Evolutionary conservation across 2,888 invertebrate species (phyloP), one percentile per base, ranked within the genome.

Genomic region (Carcina quercana): DNA sequence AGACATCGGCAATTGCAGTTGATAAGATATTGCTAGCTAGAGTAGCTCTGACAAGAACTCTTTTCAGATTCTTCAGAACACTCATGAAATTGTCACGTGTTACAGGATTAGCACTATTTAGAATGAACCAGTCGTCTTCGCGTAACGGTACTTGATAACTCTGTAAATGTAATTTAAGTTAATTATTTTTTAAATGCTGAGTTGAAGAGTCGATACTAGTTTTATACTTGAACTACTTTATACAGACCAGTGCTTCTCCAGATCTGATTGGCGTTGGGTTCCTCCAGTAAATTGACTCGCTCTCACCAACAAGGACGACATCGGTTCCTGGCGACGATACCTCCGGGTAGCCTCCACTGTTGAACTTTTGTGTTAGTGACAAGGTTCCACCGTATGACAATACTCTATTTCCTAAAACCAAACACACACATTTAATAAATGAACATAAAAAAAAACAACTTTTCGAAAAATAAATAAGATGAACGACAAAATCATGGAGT

Each of bases 311-410:
- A 1, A 97, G 86, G 22, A 96, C 88, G 1, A 97, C 88, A 66
- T 97, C 95, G 25, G 89, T 89, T 56, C 95, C 95, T 11, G 88
- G 87, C 26, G 83, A 79, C 1, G 85, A 78, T 2, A 47, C 38
- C 5, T 59, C 53, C 7, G 73, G 70, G 28, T 66, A 55, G 1
- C 87, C 86, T 11, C 85, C 80, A n/a, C 89, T 87, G 3, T 87
- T 84, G 49, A 91, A 94, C 35, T 86, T 86, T 51, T 95, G 89
- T 0, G 89, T 90, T 38, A 95, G 88, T 10, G 89, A 88, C 3
- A 97, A 67, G 30, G 86, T 85, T 0, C 97, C 97, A 1, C 96
- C 96, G 60, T 97, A 97, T 0, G 97, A 95, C 34, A 91, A 87
- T 5, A 97, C 85, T 78, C 93, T 86, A 56, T 92, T 91, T 24